These are phyloP conservation scores for Argyra leucocephala DNA, from an alignment of 2,888 invertebrate genomes.

Conservation along the genomic window DNA sequence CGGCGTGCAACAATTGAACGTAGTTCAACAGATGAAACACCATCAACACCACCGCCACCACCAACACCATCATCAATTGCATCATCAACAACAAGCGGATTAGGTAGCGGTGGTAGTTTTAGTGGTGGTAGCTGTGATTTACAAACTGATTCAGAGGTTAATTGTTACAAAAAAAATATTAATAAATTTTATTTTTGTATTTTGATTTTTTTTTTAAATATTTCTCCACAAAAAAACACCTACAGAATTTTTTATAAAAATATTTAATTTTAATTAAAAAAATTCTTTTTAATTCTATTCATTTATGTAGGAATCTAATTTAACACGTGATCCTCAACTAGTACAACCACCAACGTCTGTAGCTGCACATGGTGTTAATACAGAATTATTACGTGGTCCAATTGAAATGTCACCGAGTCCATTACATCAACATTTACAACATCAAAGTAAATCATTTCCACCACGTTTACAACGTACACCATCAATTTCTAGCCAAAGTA, in stretches of 20 bases:
- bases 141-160: constrained; percentile 40
- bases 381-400: constrained; percentile 45
- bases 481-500: constrained; percentile 74
- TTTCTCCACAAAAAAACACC: constrained; percentile 5
- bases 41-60: constrained; percentile 24
- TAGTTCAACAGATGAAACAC: constrained; percentile 35
- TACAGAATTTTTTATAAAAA: constrained; percentile 18
- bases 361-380: constrained; percentile 36
- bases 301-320: constrained; percentile 52
- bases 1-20: constrained; percentile 40
- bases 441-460: constrained; percentile 60
- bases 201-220: not conserved
- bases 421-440: constrained; percentile 51
- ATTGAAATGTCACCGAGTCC: constrained; percentile 50
- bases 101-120: constrained; percentile 38
- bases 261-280: not conserved
- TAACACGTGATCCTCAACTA: constrained; percentile 54
- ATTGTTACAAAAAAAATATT: not conserved
- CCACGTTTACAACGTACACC: constrained; percentile 66
- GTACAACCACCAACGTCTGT: constrained; percentile 51
- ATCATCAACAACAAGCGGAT: constrained; percentile 40
- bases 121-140: constrained; percentile 40
- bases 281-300: not conserved
- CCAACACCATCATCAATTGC: constrained; percentile 40
- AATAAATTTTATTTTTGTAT: not conserved